A percentile compares a stretch with the other conserved stretches of the same genome.
Evolutionary conservation across 2,888 invertebrate genomes (phyloP).

Genomic region (Azorinus chamasolen): DNA sequence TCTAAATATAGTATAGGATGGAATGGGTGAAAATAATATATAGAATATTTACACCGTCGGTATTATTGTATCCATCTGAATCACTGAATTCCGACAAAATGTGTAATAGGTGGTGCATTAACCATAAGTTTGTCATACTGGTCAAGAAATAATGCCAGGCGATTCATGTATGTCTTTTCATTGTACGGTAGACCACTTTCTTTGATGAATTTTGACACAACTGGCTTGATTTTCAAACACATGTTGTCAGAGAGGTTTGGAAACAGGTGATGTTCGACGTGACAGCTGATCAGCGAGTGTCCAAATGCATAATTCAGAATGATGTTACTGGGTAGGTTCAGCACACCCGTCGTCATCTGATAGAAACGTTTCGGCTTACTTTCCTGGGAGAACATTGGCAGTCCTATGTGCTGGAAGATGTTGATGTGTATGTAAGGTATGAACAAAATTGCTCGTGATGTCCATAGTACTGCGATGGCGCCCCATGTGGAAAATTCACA

Average conservation of each 20-base stretch:
- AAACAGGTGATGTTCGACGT: slow-evolving; percentile 85
- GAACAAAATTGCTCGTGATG: slow-evolving; percentile 71
- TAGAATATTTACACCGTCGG: too few species aligned
- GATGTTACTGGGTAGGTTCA: slow-evolving; percentile 81
- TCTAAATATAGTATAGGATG: too few species aligned
- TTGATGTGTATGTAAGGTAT: slow-evolving; percentile 85
- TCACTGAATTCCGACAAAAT: slow-evolving; percentile 84
- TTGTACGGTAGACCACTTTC: slow-evolving; percentile 81
- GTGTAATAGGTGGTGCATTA: slow-evolving; percentile 84
- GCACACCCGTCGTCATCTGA: slow-evolving; percentile 84
- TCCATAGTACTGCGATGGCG: slow-evolving; percentile 67
- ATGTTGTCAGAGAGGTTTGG: slow-evolving; percentile 84
- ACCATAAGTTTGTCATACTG: slow-evolving; percentile 84
- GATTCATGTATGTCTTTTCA: slow-evolving; percentile 77
- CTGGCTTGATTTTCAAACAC: slow-evolving; percentile 84
- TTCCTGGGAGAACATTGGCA: slow-evolving; percentile 83
- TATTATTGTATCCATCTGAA: too few species aligned
- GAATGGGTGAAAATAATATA: too few species aligned
- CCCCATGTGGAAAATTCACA: slow-evolving; percentile 71
- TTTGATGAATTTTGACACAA: slow-evolving; percentile 79
- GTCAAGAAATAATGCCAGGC: slow-evolving; percentile 77
- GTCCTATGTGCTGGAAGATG: slow-evolving; percentile 85
- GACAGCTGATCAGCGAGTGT: slow-evolving; percentile 83
- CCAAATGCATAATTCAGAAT: slow-evolving; percentile 82
- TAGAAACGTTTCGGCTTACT: slow-evolving; percentile 81